phyloP scores from a whole-genome alignment of 2,888 invertebrate genomes.

The Heliconius sara region DNA sequence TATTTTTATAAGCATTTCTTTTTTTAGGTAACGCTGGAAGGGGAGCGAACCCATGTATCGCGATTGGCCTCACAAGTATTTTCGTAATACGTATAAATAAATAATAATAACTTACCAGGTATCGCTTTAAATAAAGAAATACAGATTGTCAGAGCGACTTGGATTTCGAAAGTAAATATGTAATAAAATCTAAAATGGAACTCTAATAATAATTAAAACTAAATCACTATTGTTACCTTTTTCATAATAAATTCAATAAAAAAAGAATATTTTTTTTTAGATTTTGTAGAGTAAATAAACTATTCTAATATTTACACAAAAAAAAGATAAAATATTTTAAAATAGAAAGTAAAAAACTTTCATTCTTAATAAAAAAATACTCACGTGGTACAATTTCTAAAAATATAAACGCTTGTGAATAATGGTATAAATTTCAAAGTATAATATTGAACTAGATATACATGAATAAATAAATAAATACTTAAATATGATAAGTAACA shows the following conservation, averaged over 20 bases:
- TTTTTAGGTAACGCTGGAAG: too few species aligned
- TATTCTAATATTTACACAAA: not conserved
- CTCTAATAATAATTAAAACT: too few species aligned
- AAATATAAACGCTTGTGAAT: conserved; percentile 38
- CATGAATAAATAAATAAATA: not conserved
- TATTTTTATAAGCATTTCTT: too few species aligned
- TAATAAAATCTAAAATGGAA: not conserved
- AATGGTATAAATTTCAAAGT: not conserved
- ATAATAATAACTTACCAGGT: conserved; percentile 54
- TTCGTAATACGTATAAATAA: too few species aligned
- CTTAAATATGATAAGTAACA: conserved; percentile 23
- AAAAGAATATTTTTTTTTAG: too few species aligned
- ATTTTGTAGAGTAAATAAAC: not conserved
- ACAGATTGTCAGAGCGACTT: not conserved
- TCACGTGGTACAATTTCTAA: conserved; percentile 68
- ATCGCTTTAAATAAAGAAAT: conserved; percentile 50
- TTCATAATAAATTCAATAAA: too few species aligned
- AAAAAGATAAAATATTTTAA: not conserved
- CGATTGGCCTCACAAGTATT: not conserved
- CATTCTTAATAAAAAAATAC: conserved; percentile 42
- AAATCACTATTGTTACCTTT: too few species aligned
- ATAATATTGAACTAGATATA: not conserved
- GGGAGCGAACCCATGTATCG: too few species aligned
- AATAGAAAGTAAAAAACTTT: not conserved
- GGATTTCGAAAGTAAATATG: not conserved